Conservation (phyloP, 2,797 vertebrate genomes). For the Lithobates pipiens region DNA sequence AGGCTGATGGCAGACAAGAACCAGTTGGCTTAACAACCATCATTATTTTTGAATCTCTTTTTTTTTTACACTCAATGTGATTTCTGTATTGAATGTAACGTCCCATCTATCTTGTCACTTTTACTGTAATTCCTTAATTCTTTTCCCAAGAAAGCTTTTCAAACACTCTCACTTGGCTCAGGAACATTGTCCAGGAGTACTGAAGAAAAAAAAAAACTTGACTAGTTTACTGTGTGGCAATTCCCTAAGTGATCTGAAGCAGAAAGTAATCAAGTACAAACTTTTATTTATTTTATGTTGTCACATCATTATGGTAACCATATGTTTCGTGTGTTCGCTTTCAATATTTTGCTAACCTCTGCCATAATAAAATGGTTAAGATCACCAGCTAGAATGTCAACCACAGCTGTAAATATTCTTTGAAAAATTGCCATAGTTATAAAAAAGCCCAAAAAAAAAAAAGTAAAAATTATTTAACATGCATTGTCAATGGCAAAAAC, state of each 20-base stretch:
- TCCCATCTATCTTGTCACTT: conserved; percentile 15
- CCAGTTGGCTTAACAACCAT: conserved; percentile 31
- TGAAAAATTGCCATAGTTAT: conserved; percentile 2
- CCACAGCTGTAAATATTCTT: conserved; percentile 1
- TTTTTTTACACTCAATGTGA: not conserved
- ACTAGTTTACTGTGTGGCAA: conserved; percentile 1
- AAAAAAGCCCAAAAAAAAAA: not conserved
- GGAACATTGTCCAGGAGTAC: conserved; percentile 16
- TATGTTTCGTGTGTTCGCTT: conserved; percentile 26
- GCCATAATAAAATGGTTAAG: conserved; percentile 15
- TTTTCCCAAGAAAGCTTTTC: conserved; percentile 14
- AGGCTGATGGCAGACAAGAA: conserved; percentile 42
- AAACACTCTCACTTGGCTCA: conserved; percentile 4
- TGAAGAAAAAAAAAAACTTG: not conserved
- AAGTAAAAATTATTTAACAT: not conserved
- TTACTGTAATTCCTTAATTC: conserved; percentile 33
- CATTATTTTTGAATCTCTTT: conserved; percentile 4
- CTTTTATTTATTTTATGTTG: conserved; percentile 40
- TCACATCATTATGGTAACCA: conserved; percentile 38
- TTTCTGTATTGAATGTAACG: not conserved
- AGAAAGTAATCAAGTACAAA: not conserved
- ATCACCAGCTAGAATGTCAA: conserved; percentile 25
- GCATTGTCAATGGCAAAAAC: not conserved
- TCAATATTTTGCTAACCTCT: conserved; percentile 49
- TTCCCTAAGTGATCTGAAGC: not conserved